Evolutionary conservation across 2,113 vertebrate species (phyloP).

Genomic region (Corapipo altera): DNA sequence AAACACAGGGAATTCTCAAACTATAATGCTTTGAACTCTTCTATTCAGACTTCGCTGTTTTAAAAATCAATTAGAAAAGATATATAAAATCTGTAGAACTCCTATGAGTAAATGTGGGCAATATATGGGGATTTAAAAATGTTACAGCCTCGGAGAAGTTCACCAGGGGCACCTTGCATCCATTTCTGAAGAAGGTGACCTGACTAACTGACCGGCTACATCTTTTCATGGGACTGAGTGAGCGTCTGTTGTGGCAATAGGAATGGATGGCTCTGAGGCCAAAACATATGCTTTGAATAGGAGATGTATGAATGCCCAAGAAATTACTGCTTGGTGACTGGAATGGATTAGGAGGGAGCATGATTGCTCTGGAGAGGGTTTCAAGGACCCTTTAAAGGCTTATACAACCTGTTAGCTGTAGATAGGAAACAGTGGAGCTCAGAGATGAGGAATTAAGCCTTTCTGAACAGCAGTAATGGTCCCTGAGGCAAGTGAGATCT

Average conservation of each 20-base stretch:
- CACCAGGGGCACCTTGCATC: neutral
- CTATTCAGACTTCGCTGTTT: neutral
- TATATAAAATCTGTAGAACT: neutral
- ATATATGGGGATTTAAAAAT: neutral
- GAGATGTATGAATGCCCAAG: neutral
- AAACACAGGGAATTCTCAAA: neutral
- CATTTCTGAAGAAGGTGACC: neutral
- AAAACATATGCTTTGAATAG: neutral
- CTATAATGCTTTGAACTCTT: neutral
- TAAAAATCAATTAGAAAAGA: neutral
- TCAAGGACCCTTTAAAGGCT: constrained; percentile 25
- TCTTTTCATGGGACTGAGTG: neutral
- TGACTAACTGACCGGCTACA: neutral
- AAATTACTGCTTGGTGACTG: constrained; percentile 20
- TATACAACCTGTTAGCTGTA: neutral
- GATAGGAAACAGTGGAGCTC: constrained; percentile 7
- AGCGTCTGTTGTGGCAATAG: neutral
- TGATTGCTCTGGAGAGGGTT: constrained; percentile 30
- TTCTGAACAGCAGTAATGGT: neutral
- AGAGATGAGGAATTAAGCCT: neutral
- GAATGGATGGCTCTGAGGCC: neutral
- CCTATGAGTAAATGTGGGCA: neutral
- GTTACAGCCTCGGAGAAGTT: neutral
- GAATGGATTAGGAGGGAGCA: constrained; percentile 4
- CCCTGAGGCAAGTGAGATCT: neutral